Base-by-base conservation (phyloP, 2,888 invertebrate species). In the Pseudanteris insignis region DNA sequence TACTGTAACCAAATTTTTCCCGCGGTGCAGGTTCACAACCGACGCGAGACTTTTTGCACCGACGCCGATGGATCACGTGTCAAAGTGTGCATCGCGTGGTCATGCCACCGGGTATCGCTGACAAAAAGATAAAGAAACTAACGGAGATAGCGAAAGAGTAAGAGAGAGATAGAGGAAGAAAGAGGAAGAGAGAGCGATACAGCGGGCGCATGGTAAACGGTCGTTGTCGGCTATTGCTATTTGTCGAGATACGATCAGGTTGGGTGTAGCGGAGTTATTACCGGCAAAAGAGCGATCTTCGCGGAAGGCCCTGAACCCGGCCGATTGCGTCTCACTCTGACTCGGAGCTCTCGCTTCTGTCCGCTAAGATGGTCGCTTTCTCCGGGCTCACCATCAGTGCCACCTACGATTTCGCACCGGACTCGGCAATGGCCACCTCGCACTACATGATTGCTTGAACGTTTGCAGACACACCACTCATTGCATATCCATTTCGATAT, bases 171-270 rank as follows among this genome's bases (percentile, higher is more conserved):
- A 24, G 24, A 34, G 41, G 29, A 29, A 7, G 9, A 10, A n/a
- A 11, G 2, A 18, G 15, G 21, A n/a, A 5, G 26, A 4, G 40
- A 40, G 11, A 38, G 32, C 21, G 38, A 37, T 18, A 18, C 15
- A 14, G 48, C 12, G 24, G 18, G 10, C 11, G 34, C 41, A 29
- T 30, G 40, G 40, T 32, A 51, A 59, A 46, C 48, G 33, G 38
- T 40, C 44, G 40, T 53, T 25, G 53, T 43, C 36, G 71, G 70
- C 70, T 69, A 71, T 73, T 72, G 70, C 75, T 74, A 75, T 75
- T 76, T 75, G 75, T 75, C 74, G 74, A 74, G 75, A 76, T 76
- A 63, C 54, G 73, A 74, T 76, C 76, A 68, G 65, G 69, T 69
- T 73, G 70, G 70, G 68, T 73, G 72, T 74, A 75, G 69, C 70